These are phyloP conservation scores for Trichoplusia ni DNA, from an alignment of 1,140 invertebrate genomes.

Conservation along the genomic window DNA sequence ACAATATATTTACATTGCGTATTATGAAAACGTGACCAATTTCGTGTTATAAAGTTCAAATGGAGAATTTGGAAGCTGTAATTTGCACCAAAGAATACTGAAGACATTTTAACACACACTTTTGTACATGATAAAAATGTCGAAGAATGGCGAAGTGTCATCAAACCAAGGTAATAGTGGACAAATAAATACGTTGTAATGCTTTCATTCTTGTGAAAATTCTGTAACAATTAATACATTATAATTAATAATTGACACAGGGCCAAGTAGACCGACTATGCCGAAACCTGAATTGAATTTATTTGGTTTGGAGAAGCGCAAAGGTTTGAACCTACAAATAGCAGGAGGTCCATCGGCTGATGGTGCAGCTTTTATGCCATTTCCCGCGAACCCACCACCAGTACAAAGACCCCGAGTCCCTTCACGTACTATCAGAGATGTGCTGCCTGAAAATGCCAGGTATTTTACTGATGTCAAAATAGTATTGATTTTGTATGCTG, in stretches of 20 bases:
- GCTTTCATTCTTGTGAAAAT: not conserved
- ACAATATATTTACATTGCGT: slow-evolving; percentile 45
- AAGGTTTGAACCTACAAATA: slow-evolving; percentile 68
- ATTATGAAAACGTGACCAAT: slow-evolving; percentile 54
- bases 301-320: slow-evolving; percentile 69
- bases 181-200: not conserved
- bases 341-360: slow-evolving; percentile 67
- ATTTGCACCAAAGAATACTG: slow-evolving; percentile 53
- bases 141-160: slow-evolving; percentile 79
- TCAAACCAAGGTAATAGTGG: slow-evolving; percentile 74
- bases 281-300: slow-evolving; percentile 74
- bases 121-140: slow-evolving; percentile 65
- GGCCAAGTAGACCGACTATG: slow-evolving; percentile 67
- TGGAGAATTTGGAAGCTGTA: slow-evolving; percentile 51
- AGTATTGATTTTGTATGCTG: slow-evolving; percentile 6
- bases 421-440: slow-evolving; percentile 72
- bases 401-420: slow-evolving; percentile 59
- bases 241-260: slow-evolving; percentile 46
- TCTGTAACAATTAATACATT: not conserved
- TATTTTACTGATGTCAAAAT: slow-evolving; percentile 33
- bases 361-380: slow-evolving; percentile 71
- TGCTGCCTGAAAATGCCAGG: slow-evolving; percentile 74
- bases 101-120: slow-evolving; percentile 37
- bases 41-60: slow-evolving; percentile 46
- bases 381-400: slow-evolving; percentile 54